Conservation (phyloP, 2,797 vertebrate genomes). For the Melopsittacus undulatus region DNA sequence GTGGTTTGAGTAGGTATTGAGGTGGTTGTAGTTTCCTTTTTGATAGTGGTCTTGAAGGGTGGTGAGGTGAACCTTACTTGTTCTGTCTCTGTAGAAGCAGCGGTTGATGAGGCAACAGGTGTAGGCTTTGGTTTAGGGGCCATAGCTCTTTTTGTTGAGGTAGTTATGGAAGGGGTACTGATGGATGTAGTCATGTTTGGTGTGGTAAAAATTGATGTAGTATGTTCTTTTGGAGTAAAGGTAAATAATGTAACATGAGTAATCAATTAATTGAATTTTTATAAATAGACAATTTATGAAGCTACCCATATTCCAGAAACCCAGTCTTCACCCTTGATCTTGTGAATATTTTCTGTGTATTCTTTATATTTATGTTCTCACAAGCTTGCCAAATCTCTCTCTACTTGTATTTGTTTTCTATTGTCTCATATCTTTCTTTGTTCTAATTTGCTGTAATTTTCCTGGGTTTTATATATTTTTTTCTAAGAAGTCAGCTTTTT, state of each 20-base stretch:
- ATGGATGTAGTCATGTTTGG: neutral
- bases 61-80: neutral
- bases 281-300: neutral
- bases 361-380: neutral
- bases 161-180: neutral
- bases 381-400: neutral
- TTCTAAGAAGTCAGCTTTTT: neutral
- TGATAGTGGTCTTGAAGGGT: neutral
- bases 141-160: neutral
- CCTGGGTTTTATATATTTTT: neutral
- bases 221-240: conserved; percentile 24
- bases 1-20: neutral
- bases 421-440: neutral
- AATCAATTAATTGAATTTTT: neutral
- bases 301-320: neutral
- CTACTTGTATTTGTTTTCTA: neutral
- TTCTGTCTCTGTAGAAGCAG: neutral
- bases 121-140: neutral
- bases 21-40: neutral
- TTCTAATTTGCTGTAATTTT: neutral
- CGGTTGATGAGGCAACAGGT: neutral
- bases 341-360: neutral
- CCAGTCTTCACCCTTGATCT: neutral
- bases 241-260: neutral
- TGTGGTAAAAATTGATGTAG: neutral